Conservation (phyloP, 2,888 invertebrate species). For the Syrista parreyssii region DNA sequence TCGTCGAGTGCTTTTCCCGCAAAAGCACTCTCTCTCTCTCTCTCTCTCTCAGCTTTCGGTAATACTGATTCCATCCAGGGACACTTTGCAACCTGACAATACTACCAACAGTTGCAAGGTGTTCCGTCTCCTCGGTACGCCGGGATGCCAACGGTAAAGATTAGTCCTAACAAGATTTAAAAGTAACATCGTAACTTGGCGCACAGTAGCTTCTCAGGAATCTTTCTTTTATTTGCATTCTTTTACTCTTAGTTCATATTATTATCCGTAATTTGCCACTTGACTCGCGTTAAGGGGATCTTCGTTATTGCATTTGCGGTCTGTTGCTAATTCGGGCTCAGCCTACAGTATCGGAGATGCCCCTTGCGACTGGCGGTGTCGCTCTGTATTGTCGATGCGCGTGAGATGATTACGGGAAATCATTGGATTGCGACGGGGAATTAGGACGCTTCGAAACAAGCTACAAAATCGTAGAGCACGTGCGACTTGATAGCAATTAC, state of each 20-base stretch:
- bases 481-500: neutral
- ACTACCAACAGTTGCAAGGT: no score
- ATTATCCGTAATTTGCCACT: neutral
- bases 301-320: neutral
- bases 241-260: neutral
- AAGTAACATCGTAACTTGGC: neutral
- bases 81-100: neutral
- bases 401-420: neutral
- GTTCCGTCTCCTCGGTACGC: neutral
- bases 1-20: neutral
- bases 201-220: neutral
- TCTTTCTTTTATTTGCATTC: neutral
- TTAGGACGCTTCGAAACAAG: neutral
- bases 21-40: neutral
- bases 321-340: neutral
- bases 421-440: neutral
- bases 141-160: neutral
- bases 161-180: neutral
- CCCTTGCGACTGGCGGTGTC: no score
- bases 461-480: neutral
- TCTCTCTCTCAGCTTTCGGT: neutral
- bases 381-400: neutral
- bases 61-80: neutral
- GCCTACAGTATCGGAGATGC: neutral
- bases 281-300: neutral